Percentiles rank a stretch among this genome's conserved stretches.
These are phyloP conservation scores for Tichodroma muraria DNA, from an alignment of 2,113 vertebrate species.

Conservation along the genomic window DNA sequence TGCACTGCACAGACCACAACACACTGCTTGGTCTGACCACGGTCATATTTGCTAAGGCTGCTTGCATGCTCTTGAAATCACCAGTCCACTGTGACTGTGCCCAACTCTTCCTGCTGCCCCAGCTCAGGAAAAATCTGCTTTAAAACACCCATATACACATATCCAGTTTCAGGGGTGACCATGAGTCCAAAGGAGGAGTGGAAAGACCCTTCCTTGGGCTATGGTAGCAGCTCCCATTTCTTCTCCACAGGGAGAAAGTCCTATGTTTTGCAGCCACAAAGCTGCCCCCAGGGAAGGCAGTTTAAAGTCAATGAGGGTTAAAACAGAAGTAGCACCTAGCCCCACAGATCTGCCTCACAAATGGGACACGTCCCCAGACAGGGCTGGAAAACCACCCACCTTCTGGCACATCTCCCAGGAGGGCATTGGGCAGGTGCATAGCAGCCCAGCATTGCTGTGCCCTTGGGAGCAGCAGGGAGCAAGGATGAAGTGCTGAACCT, in stretches of 20 bases:
- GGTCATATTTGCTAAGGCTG: not conserved
- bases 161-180: not conserved
- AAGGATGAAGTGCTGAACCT: not conserved
- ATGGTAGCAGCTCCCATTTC: not conserved
- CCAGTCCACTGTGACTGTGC: not conserved
- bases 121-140: not conserved
- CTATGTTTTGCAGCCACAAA: not conserved
- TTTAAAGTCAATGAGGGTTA: not conserved
- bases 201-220: not conserved
- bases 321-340: not conserved
- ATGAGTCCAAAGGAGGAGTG: not conserved
- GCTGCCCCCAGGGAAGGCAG: not conserved
- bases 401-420: not conserved
- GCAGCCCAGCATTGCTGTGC: not conserved
- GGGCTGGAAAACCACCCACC: not conserved
- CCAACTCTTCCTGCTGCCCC: not conserved
- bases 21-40: not conserved
- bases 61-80: not conserved
- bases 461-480: not conserved
- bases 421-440: rapidly evolving
- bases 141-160: not conserved
- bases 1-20: not conserved
- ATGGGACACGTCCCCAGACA: not conserved
- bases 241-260: not conserved
- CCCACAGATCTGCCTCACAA: not conserved